Conservation (phyloP, 2,113 vertebrate genomes). For the Triplophysa dalaica region DNA sequence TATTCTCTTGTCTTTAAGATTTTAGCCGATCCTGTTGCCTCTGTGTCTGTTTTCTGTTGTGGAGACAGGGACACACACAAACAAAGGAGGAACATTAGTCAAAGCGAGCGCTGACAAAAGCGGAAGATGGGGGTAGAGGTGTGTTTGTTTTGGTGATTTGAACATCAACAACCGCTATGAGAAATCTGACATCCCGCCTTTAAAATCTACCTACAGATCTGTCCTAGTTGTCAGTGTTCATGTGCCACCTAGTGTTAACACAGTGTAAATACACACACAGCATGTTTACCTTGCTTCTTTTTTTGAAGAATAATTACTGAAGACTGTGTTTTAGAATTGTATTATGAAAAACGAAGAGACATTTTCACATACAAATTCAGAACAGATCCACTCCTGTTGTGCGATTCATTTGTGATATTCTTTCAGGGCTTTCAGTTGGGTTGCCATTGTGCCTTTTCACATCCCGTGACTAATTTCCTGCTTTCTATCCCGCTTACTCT, state of each 20-base stretch:
- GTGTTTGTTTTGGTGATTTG: too few relatives aligned
- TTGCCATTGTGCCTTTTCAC: neutral
- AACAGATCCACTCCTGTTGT: neutral
- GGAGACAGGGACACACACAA: too few relatives aligned
- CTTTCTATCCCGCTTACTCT: neutral
- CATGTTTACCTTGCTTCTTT: too few relatives aligned
- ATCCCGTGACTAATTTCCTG: neutral
- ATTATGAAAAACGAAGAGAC: too few relatives aligned
- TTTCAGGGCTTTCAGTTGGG: neutral
- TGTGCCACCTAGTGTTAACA: constrained; percentile 41
- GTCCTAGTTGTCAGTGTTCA: neutral
- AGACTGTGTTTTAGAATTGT: neutral
- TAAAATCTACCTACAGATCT: neutral
- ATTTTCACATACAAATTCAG: neutral
- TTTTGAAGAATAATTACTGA: too few relatives aligned
- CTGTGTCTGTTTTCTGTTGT: too few relatives aligned
- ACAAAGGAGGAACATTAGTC: too few relatives aligned
- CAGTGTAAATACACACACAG: neutral
- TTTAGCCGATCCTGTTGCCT: too few relatives aligned
- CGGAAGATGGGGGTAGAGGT: too few relatives aligned
- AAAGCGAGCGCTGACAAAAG: too few relatives aligned
- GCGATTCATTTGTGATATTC: neutral
- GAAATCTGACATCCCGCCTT: neutral
- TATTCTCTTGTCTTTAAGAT: too few relatives aligned
- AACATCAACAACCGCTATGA: too few relatives aligned